phyloP scores from a whole-genome alignment of 1,140 invertebrate species.

The Cyclargus thomasi region DNA sequence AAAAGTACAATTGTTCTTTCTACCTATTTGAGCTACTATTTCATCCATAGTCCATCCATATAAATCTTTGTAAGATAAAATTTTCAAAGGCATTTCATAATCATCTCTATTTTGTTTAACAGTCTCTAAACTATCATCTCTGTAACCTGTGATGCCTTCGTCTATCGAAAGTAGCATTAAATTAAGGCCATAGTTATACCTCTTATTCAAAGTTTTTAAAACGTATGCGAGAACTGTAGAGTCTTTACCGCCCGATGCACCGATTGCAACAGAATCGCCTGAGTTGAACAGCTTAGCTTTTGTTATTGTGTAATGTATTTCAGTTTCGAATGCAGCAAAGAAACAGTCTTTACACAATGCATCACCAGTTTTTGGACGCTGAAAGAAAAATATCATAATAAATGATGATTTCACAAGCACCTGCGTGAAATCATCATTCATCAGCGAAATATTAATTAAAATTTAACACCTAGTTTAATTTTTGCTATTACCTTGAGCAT shows the following conservation, averaged over 20 bases:
- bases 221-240: constrained; percentile 97
- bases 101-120: constrained; percentile 96
- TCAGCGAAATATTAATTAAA: no score
- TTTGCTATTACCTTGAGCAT: constrained; percentile 79
- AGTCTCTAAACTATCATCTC: constrained; percentile 98
- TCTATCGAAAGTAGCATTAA: constrained; percentile 97
- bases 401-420: constrained; percentile 2
- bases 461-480: no score
- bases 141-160: constrained; percentile 98
- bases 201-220: constrained; percentile 93
- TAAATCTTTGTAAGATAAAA: constrained; percentile 97
- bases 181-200: constrained; percentile 93
- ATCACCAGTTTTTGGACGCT: constrained; percentile 94
- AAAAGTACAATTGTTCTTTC: constrained; percentile 99
- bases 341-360: constrained; percentile 97
- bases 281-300: constrained; percentile 89
- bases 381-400: constrained; percentile 37
- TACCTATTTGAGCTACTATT: constrained; percentile 95
- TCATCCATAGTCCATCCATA: constrained; percentile 99
- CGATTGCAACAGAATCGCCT: constrained; percentile 94
- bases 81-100: constrained; percentile 95
- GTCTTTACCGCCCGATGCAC: constrained; percentile 99
- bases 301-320: constrained; percentile 96
- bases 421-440: constrained; percentile 20
- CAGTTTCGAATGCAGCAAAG: constrained; percentile 94